Evolutionary conservation across 2,113 vertebrate species (phyloP).

Genomic region (Caretta caretta): DNA sequence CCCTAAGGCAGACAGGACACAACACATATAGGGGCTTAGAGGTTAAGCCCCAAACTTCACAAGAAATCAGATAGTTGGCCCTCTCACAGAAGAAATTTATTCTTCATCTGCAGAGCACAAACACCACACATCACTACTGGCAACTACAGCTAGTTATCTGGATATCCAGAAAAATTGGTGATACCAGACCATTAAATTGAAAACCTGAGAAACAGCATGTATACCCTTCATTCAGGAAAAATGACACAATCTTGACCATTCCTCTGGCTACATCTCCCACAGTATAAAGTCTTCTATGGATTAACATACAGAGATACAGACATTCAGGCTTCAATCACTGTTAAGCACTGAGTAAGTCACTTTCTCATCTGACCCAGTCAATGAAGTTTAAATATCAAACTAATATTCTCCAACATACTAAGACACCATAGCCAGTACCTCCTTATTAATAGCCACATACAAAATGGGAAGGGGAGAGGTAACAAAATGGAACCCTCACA

Average conservation of each 20-base stretch:
- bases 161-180: background rate
- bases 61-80: background rate
- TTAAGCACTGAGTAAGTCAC: background rate
- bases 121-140: background rate
- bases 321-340: background rate
- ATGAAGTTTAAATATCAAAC: background rate
- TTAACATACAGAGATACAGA: background rate
- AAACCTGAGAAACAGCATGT: background rate
- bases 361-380: background rate
- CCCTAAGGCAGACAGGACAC: background rate
- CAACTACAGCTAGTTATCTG: background rate
- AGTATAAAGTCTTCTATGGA: background rate
- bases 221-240: background rate
- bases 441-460: background rate
- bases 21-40: background rate
- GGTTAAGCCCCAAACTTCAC: background rate
- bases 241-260: accelerated
- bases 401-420: background rate
- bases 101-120: background rate
- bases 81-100: background rate
- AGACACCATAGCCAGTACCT: background rate
- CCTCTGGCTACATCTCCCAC: background rate
- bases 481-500: background rate
- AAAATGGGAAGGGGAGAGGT: background rate
- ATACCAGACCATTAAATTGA: background rate